Conservation (phyloP, 2,888 invertebrate genomes). For the Melieria omissa region DNA sequence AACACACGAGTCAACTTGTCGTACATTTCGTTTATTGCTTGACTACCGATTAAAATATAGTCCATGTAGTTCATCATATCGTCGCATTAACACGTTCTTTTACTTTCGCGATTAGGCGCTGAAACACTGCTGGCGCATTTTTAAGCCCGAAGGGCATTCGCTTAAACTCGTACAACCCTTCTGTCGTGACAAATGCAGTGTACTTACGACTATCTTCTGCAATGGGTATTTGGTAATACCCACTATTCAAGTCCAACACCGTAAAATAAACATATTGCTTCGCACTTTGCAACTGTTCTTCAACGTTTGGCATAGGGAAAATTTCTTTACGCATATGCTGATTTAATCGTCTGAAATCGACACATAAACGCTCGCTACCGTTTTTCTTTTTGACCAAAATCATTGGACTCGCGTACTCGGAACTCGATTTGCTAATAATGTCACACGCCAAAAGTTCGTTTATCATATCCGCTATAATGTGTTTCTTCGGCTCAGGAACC, state of each 20-base stretch:
- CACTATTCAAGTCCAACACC: too few relatives aligned
- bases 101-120: slow-evolving; percentile 30
- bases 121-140: slow-evolving; percentile 32
- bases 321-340: slow-evolving; percentile 33
- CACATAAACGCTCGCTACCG: slow-evolving; percentile 37
- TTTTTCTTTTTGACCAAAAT: slow-evolving; percentile 36
- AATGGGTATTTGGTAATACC: slow-evolving; percentile 35
- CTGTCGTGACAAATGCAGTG: slow-evolving; percentile 38
- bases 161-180: slow-evolving; percentile 39
- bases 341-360: slow-evolving; percentile 38
- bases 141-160: slow-evolving; percentile 36
- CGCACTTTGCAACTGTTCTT: slow-evolving; percentile 37
- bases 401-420: slow-evolving; percentile 36
- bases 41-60: slow-evolving; percentile 36
- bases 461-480: slow-evolving; percentile 17
- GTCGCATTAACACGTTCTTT: slow-evolving; percentile 21
- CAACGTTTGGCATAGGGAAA: slow-evolving; percentile 40
- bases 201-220: slow-evolving; percentile 28
- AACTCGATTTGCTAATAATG: slow-evolving; percentile 34
- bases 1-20: slow-evolving; percentile 25
- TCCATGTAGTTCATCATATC: slow-evolving; percentile 39
- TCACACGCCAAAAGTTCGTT: slow-evolving; percentile 27
- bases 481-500: slow-evolving; percentile 33
- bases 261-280: slow-evolving; percentile 34
- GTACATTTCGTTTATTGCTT: slow-evolving; percentile 16